A percentile compares a stretch with the other conserved stretches of the same genome.
Evolutionary conservation across 2,888 invertebrate species (phyloP).

Genomic region (Sisyra nigra): DNA sequence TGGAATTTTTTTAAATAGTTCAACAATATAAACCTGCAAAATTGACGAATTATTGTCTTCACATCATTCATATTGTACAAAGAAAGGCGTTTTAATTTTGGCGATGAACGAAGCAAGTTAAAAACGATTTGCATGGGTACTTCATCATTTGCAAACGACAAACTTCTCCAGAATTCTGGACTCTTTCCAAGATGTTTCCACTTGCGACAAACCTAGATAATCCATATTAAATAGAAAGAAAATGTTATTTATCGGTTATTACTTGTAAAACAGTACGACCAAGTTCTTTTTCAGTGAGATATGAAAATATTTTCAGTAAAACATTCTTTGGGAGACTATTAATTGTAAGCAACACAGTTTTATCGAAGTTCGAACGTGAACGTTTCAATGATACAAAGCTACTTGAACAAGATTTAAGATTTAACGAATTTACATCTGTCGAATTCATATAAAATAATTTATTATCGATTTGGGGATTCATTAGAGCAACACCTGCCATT

Average conservation of each 20-base stretch:
- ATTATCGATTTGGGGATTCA: too few relatives aligned
- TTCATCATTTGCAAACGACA: conserved; percentile 1
- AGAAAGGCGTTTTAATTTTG: neutral
- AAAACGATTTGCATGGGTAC: neutral
- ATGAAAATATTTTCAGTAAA: neutral
- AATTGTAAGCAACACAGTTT: too few relatives aligned
- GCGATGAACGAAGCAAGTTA: neutral
- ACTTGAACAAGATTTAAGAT: too few relatives aligned
- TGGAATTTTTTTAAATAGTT: too few relatives aligned
- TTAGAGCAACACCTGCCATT: too few relatives aligned
- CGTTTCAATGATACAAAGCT: too few relatives aligned
- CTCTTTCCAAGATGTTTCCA: neutral
- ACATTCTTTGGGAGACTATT: conserved; percentile 1
- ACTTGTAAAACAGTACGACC: neutral
- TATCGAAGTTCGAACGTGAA: too few relatives aligned
- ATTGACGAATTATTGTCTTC: neutral
- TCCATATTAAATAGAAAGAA: neutral
- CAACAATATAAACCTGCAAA: neutral
- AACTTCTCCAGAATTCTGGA: neutral
- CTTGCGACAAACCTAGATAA: neutral
- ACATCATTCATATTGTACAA: neutral
- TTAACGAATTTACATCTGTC: too few relatives aligned
- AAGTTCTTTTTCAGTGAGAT: neutral
- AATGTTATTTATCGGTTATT: neutral
- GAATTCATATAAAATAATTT: too few relatives aligned